Base-by-base conservation (phyloP, 2,113 vertebrate genomes). In the Empidonax alnorum region DNA sequence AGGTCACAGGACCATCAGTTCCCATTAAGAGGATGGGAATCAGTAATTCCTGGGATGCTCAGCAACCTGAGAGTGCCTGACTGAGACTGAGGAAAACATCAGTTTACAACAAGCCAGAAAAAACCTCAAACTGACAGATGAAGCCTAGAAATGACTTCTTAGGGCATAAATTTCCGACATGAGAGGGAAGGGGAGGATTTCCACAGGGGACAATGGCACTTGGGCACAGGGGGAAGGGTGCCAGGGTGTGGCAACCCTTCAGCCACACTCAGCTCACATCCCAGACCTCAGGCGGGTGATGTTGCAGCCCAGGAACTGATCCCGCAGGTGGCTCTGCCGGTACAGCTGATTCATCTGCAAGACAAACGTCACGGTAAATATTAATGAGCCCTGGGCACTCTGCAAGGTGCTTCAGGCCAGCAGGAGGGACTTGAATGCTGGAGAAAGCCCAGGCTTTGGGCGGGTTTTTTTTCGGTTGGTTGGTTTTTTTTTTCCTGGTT, bases 301-400 rank as follows among this genome's bases (percentile, higher is more conserved):
- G 8, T 59, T 92, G 95, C 98, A 98, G 88, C 49, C 95, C 58
- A 61, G 94, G 94, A 98, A 98, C 13, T 50, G 73, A 6, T 93
- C 95, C 35, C 12, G 67, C 44, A 98, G 89, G 31, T 89, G 30
- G 41, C 98, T 98, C 33, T 84, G 66, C 5, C 0, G 53, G 65
- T 97, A 98, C 20, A 98, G 79, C 6, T 42, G 59, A 69, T 97
- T 98, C 18, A 98, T 67, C 98, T 98, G 81, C 47, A 98, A 96
- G 19, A 12, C 74, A 87, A 56, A 59, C 44, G 2, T 46, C 27
- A 80, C 42, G 56, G 47, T 94, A 66, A 63, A 59, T 53, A 73
- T 61, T 24, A 65, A 62, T 35, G 65, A 86, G 10, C 11, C 55
- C 37, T 62, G 68, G 25, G 62, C 24, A 20, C 41, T 13, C 3